Percentiles rank a stretch among this genome's conserved stretches.
These are phyloP conservation scores for Brachyistius frenatus DNA, from an alignment of 2,113 vertebrate genomes.

Conservation along the genomic window DNA sequence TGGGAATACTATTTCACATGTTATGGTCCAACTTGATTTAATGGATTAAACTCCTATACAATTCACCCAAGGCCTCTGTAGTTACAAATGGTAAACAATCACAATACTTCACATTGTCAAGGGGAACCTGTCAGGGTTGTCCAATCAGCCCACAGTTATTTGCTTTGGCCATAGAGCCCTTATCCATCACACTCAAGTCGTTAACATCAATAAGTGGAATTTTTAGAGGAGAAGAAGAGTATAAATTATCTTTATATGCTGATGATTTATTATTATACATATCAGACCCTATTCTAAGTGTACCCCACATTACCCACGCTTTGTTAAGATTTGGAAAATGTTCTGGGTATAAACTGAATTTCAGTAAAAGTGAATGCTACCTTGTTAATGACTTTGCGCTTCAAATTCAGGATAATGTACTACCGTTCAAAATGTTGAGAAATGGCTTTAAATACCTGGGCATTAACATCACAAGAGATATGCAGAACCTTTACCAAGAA, in stretches of 20 bases:
- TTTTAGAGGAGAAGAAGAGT: no score
- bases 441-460: background rate
- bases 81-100: background rate
- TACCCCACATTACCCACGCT: background rate
- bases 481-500: background rate
- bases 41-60: background rate
- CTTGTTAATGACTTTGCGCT: constrained; percentile 3
- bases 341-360: no score
- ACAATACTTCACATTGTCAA: background rate
- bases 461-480: background rate
- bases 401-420: background rate
- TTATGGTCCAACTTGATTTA: background rate
- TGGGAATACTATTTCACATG: background rate
- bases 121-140: background rate
- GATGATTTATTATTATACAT: background rate
- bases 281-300: background rate
- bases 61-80: constrained; percentile 11
- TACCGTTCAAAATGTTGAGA: background rate
- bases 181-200: no score
- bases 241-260: background rate
- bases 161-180: no score
- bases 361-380: no score
- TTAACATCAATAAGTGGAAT: no score
- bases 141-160: no score
- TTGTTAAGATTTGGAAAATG: no score